Base-by-base conservation (phyloP, 2,113 vertebrate species). In the Glareola pratincola region DNA sequence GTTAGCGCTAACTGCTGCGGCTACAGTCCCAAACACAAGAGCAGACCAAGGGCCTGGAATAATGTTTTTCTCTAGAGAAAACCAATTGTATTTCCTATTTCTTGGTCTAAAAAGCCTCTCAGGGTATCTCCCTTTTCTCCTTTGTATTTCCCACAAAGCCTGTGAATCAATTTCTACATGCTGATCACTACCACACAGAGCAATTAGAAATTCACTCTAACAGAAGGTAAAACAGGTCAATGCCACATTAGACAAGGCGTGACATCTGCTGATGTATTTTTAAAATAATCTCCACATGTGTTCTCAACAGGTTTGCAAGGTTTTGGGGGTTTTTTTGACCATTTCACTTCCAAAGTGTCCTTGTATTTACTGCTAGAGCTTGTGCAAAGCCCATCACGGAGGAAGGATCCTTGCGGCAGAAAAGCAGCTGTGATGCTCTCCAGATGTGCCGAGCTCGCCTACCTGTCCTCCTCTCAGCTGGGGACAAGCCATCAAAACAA, bases 381-480 rank as follows among this genome's bases (percentile, higher is more conserved):
- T 6, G n/a, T 2, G 27, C 60, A 34, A 36, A 43, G n/a, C 27
- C 59, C 29, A 8, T 3, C 22, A 9, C 1, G 1, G 41, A 37
- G 62, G 34, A n/a, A 30, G 45, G 75, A 22, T 39, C 41, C 77
- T 41, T 3, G 2, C 41, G 17, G 56, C 41, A 16, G 37, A 30
- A 37, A 11, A 1, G 15, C 21, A 4, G 37, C 37, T 27, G 34
- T 9, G 26, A 16, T 4, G 39, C 45, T 8, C 51, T 53, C 27
- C 59, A 32, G 47, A 30, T 5, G 14, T 14, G 54, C 45, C 59
- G 20, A 5, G 56, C 20, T 76, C 68, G 18, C 74, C 54, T 23
- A 4, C 12, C 23, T 1, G 8, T 15, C 62, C 41, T 34, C 4
- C 36, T 34, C 63, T 0, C 0, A 48, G 17, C 30, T 3, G 6